Conservation (phyloP, 1,140 invertebrate species). For the Amphibalanus amphitrite region DNA sequence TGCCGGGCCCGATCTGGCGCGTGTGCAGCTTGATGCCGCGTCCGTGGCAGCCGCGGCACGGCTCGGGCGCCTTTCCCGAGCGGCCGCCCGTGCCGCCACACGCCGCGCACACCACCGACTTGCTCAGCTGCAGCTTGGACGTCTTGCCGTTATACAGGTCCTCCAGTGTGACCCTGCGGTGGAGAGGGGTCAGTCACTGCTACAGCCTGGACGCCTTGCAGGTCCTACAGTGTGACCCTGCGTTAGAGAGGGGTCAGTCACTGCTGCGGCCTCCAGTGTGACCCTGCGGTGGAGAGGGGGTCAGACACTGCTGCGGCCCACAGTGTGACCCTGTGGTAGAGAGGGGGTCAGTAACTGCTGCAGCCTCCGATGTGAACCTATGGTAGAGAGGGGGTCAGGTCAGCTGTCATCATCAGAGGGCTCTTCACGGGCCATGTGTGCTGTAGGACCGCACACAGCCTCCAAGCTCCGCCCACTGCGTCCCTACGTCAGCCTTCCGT, state of each 20-base stretch:
- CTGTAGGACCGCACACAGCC: too few relatives aligned
- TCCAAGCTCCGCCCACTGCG: too few relatives aligned
- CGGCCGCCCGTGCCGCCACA: slow-evolving; percentile 33
- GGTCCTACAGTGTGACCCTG: too few relatives aligned
- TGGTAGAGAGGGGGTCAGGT: too few relatives aligned
- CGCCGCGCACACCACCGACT: slow-evolving; percentile 27
- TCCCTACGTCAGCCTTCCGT: too few relatives aligned
- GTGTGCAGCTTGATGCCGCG: slow-evolving; percentile 26
- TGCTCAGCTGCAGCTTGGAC: slow-evolving; percentile 30
- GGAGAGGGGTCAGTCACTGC: too few relatives aligned
- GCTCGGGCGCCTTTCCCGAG: slow-evolving; percentile 12
- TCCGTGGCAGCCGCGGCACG: slow-evolving; percentile 26
- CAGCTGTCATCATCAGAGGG: too few relatives aligned
- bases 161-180: slow-evolving; percentile 24
- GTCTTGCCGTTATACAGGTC: slow-evolving; percentile 32
- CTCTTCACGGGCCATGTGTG: too few relatives aligned
- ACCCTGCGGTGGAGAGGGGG: slow-evolving; percentile 14
- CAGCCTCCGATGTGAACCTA: slow-evolving; percentile 25
- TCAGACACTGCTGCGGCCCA: slow-evolving; percentile 31
- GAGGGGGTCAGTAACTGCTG: too few relatives aligned
- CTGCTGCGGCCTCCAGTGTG: too few relatives aligned
- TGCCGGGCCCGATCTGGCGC: slow-evolving; percentile 30
- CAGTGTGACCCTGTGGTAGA: too few relatives aligned
- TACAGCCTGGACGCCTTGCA: slow-evolving; percentile 30
- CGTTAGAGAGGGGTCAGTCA: too few relatives aligned